Conservation (phyloP, 2,888 invertebrate genomes). For the Drosophila colorata region DNA sequence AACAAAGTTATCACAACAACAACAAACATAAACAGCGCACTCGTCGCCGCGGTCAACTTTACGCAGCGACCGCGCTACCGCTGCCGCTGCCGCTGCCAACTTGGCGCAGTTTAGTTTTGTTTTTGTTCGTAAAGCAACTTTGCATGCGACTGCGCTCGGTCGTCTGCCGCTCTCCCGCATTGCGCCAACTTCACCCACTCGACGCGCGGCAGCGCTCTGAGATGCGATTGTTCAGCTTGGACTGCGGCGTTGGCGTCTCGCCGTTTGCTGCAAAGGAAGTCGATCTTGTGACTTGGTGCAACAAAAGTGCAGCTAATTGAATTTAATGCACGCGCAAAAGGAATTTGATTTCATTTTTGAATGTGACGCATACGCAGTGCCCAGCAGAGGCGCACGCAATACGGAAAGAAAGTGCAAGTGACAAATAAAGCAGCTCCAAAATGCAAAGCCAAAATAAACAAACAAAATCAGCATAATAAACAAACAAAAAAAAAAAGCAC, state of each 20-base stretch:
- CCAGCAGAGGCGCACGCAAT: constrained; percentile 30
- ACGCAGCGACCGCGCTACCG: constrained; percentile 14
- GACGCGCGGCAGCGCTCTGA: constrained; percentile 14
- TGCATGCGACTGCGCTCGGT: constrained; percentile 29
- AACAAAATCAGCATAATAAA: constrained; percentile 6
- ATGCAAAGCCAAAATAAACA: constrained; percentile 20
- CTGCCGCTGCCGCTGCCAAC: constrained; percentile 5
- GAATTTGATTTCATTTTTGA: constrained; percentile 65
- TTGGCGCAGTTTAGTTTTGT: constrained; percentile 24
- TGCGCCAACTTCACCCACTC: constrained; percentile 34
- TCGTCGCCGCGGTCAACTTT: constrained; percentile 24
- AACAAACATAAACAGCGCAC: constrained; percentile 27
- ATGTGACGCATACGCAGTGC: constrained; percentile 50
- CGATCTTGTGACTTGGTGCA: constrained; percentile 73
- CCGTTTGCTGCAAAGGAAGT: constrained; percentile 62
- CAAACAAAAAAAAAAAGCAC: constrained; percentile 15
- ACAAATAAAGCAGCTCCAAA: constrained; percentile 29
- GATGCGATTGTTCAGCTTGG: constrained; percentile 22
- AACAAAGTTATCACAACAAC: constrained; percentile 39
- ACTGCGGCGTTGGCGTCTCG: constrained; percentile 21
- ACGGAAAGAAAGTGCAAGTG: constrained; percentile 55
- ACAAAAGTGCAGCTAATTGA: constrained; percentile 73
- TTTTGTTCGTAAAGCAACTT: constrained; percentile 39
- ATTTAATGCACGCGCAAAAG: constrained; percentile 69
- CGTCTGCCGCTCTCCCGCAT: constrained; percentile 21